Conservation (phyloP, 2,113 vertebrate species). For the Labeo rohita region DNA sequence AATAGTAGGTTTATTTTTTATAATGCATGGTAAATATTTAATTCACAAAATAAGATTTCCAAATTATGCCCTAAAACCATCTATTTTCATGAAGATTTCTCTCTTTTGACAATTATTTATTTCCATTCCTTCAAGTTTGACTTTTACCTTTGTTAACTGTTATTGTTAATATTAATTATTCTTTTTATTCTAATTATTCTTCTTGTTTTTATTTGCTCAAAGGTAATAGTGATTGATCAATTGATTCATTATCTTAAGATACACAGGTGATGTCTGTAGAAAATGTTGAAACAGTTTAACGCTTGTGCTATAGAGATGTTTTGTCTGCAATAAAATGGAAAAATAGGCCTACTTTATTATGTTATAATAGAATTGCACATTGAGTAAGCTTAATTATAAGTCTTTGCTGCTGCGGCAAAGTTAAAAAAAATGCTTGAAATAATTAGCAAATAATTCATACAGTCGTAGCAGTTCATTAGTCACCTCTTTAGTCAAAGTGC, state of each 20-base stretch:
- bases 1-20: background rate
- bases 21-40: background rate
- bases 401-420: background rate
- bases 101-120: too few relatives aligned
- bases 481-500: background rate
- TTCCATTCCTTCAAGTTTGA: too few relatives aligned
- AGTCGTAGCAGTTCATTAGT: background rate
- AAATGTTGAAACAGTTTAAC: background rate
- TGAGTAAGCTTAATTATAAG: background rate
- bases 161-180: background rate
- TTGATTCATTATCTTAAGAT: background rate
- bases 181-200: background rate
- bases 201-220: background rate
- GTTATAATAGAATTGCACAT: background rate
- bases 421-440: background rate
- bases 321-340: background rate
- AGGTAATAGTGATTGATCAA: background rate
- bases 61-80: too few relatives aligned
- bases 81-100: background rate
- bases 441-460: background rate
- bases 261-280: background rate
- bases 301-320: background rate
- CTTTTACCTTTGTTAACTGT: background rate
- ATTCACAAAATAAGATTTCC: background rate
- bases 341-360: background rate